Evolutionary conservation across 2,888 invertebrate species (phyloP).

Genomic region (Bimastos eiseni): DNA sequence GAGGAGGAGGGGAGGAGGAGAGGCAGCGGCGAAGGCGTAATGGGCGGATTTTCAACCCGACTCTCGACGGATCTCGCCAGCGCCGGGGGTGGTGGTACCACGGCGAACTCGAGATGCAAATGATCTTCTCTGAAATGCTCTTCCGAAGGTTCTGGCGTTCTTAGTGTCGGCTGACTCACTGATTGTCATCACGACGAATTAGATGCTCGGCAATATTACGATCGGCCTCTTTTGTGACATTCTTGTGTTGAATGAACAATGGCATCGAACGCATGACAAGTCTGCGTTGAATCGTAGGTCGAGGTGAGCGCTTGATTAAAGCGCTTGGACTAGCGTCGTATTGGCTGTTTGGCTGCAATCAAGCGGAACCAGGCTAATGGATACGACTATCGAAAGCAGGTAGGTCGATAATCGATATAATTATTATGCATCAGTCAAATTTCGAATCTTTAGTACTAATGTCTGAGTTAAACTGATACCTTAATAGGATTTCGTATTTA

Average conservation of each 20-base stretch:
- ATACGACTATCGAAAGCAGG: neutral
- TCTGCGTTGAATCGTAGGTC: neutral
- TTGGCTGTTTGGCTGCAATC: neutral
- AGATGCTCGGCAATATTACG: neutral
- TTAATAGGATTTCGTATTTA: neutral
- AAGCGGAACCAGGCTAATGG: neutral
- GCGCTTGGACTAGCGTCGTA: neutral
- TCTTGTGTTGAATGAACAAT: neutral
- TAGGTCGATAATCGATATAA: neutral
- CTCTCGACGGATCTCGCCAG: neutral
- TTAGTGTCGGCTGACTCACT: neutral
- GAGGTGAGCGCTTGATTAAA: neutral
- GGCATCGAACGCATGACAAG: neutral
- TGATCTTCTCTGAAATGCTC: slow-evolving; percentile 4
- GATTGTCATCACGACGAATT: neutral
- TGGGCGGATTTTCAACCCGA: slow-evolving; percentile 1
- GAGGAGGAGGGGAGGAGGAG: too few relatives aligned
- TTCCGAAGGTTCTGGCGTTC: neutral
- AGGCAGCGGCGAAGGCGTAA: neutral
- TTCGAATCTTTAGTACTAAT: neutral
- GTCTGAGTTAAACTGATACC: neutral
- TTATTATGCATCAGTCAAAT: neutral
- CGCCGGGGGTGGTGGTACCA: neutral
- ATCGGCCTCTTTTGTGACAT: neutral
- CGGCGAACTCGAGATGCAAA: neutral